phyloP scores from a whole-genome alignment of 2,888 invertebrate species.

The Thumatha senex region DNA sequence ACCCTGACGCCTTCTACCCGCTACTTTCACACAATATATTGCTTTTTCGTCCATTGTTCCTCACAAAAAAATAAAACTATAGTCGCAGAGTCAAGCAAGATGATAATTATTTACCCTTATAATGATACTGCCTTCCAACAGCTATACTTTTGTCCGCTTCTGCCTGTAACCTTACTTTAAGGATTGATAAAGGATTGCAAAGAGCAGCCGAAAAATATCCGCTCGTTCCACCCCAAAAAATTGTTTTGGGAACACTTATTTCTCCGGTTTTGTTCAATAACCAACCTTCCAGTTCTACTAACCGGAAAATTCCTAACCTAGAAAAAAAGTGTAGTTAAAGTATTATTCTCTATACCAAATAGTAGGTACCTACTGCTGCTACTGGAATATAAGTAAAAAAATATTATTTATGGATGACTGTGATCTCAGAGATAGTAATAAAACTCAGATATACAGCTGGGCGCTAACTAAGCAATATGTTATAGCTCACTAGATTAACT shows the following conservation, averaged over 20 bases:
- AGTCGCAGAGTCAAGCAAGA: neutral
- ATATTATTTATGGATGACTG: too few species aligned
- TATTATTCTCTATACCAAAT: too few species aligned
- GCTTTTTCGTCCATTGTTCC: too few species aligned
- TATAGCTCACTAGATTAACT: too few species aligned
- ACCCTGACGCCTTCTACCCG: too few species aligned
- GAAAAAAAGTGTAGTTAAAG: too few species aligned
- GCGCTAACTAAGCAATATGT: too few species aligned
- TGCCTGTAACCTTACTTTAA: conserved; percentile 92
- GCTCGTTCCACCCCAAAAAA: conserved; percentile 76
- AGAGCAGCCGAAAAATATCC: conserved; percentile 87
- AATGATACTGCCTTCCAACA: conserved; percentile 92
- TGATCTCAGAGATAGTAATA: too few species aligned
- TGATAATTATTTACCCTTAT: conserved; percentile 64
- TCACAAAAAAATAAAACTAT: conserved; percentile 32
- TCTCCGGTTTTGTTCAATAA: conserved; percentile 64
- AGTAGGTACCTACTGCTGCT: too few species aligned
- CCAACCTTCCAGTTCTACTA: conserved; percentile 83
- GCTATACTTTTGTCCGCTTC: conserved; percentile 89
- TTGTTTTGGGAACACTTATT: conserved; percentile 59
- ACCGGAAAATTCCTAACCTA: conserved; percentile 86
- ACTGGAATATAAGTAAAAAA: too few species aligned
- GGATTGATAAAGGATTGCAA: conserved; percentile 90
- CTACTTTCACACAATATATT: too few species aligned
- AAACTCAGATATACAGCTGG: too few species aligned